Evolutionary conservation across 35 echinoderm and acorn worm species (phyloP), one percentile per base, ranked within the genome.

Genomic region (Strongylocentrotus purpuratus): DNA sequence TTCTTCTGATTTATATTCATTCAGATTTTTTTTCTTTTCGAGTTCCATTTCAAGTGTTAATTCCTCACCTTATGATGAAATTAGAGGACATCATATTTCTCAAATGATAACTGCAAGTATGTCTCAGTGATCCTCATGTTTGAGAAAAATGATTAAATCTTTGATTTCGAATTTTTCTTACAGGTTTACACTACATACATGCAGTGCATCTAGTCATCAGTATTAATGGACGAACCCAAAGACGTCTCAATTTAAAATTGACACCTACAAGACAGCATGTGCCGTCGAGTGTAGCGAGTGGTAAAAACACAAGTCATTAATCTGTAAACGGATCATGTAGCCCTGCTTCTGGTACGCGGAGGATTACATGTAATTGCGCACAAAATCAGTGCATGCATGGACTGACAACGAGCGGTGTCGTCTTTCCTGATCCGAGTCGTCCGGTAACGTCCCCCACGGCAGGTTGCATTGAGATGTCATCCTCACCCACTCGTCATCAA

Each of bases 401-500:
- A 78, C 18, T 78, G 65, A 78, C 65, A 78, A 78, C 7, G 65
- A 78, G 20, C 65, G 25, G 65, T 78, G 65, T 78, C 65, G 6
- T 28, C 65, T 22, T 78, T n/a, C 65, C 25, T 78, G 65, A 78
- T 78, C 65, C 7, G 65, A 78, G 65, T 14, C 35, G 52, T 78
- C 28, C 28, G 65, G 65, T 78, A 78, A 78, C 65, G 8, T 78
- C 65, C 65, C 65, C 22, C 6, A 28, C 22, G 65, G 65, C 65
- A 78, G 65, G 22, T 78, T 46, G 45, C 87, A 89, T 89, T 89
- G 87, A 89, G 87, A 89, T 89, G 87, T 89, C 87, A 89, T 41
- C 87, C 32, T 89, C 87, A 89, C 33, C 87, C 32, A 31, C 52
- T 41, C 12, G n/a, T 18, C 32, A 89, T 89, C 33, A 7, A 89